Evolutionary conservation across 2,888 invertebrate genomes (phyloP).

Genomic region (Drosophila subquinaria): DNA sequence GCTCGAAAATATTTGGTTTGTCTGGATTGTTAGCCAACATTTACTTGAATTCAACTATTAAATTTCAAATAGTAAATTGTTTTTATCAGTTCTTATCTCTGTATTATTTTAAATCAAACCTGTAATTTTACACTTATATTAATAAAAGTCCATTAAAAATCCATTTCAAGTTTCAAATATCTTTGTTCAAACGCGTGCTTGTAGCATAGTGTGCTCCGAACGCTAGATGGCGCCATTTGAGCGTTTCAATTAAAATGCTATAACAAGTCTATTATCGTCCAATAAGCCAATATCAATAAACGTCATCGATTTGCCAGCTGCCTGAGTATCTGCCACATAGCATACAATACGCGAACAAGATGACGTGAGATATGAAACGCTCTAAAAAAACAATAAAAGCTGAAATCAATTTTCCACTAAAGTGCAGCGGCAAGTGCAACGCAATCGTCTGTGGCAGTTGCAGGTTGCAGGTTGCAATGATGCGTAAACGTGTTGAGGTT

Average conservation of each 20-base stretch:
- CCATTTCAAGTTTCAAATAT: not conserved
- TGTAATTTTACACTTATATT: too few relatives aligned
- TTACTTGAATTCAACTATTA: not conserved
- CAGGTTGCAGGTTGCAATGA: constrained; percentile 49
- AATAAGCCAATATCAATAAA: constrained; percentile 71
- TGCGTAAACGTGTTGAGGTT: constrained; percentile 75
- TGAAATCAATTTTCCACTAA: constrained; percentile 77
- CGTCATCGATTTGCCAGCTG: constrained; percentile 61
- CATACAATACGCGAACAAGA: constrained; percentile 31
- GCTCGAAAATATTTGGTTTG: too few relatives aligned
- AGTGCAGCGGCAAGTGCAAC: constrained; percentile 37
- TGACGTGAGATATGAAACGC: constrained; percentile 75
- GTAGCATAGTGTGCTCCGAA: constrained; percentile 8
- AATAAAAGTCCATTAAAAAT: too few relatives aligned
- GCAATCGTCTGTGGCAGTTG: constrained; percentile 2
- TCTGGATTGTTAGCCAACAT: not conserved
- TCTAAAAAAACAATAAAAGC: constrained; percentile 69
- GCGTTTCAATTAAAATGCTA: constrained; percentile 77
- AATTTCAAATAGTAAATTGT: not conserved
- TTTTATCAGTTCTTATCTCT: not conserved
- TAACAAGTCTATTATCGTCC: constrained; percentile 79
- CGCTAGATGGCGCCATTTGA: constrained; percentile 59
- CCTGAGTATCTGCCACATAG: constrained; percentile 13
- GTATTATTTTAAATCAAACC: too few relatives aligned
- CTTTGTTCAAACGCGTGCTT: not conserved